Conservation (phyloP, 1,140 invertebrate species). For the Temnothorax nylanderi region DNA sequence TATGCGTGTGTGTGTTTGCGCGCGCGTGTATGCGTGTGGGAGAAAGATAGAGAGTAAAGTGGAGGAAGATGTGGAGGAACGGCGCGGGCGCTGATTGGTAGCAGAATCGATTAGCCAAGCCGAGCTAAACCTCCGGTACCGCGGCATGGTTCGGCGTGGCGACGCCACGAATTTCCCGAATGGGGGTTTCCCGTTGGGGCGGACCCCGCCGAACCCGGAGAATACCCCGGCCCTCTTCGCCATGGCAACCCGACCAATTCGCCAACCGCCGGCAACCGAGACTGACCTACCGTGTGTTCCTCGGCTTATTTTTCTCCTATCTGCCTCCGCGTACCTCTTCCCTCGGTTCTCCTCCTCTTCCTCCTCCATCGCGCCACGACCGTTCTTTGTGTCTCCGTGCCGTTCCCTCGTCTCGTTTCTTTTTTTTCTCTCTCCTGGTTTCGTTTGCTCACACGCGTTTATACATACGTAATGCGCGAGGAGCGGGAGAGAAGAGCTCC, state of each 20-base stretch:
- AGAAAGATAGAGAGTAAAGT: constrained; percentile 10
- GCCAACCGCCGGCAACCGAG: constrained; percentile 82
- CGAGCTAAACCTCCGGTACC: constrained; percentile 78
- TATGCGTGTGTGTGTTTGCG: no score
- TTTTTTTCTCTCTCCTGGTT: constrained; percentile 39
- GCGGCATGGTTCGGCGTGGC: constrained; percentile 79
- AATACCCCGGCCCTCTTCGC: constrained; percentile 80
- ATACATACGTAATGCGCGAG: neutral
- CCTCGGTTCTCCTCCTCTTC: constrained; percentile 5
- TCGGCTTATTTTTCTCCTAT: constrained; percentile 64
- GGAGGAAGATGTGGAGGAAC: constrained; percentile 63
- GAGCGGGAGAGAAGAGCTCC: neutral
- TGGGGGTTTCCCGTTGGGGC: constrained; percentile 82
- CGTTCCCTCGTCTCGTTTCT: constrained; percentile 24
- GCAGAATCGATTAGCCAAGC: constrained; percentile 83
- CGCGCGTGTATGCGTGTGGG: neutral
- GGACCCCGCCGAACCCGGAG: constrained; percentile 78
- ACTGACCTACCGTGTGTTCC: constrained; percentile 76
- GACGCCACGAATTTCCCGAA: constrained; percentile 83
- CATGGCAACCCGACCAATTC: constrained; percentile 83
- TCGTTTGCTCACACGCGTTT: constrained; percentile 41
- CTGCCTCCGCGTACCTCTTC: constrained; percentile 41
- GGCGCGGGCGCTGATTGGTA: constrained; percentile 80
- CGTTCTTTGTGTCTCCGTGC: constrained; percentile 57
- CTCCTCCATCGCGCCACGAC: constrained; percentile 12